Base-by-base conservation (phyloP, 2,113 vertebrate species). In the Notiomystis cincta region DNA sequence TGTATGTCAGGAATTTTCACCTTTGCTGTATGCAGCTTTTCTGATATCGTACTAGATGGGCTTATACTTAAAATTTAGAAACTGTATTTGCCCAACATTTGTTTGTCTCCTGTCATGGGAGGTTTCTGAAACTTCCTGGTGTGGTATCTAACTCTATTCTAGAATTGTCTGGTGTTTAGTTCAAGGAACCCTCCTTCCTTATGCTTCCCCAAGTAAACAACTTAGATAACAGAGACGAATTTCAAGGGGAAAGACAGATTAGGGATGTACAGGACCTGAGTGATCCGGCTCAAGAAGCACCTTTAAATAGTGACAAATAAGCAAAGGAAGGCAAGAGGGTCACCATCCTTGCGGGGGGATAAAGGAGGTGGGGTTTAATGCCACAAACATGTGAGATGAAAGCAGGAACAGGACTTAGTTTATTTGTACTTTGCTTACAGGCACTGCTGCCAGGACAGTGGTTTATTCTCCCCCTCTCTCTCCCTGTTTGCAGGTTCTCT, bases 401-500 rank as follows among this genome's bases (percentile, higher is more conserved):
- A 70, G 57, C 78, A 90, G 71, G 37, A 89, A 19, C 13, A 11
- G 54, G 61, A n/a, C 42, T 60, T 13, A 17, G 2, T 77, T 66
- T 28, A 28, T 87, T n/a, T 82, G 73, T 66, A 14, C 51, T 31
- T 58, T 88, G 60, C 58, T 71, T 76, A 9, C 23, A 51, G 79
- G 40, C 78, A 7, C 6, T 67, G 13, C 47, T 87, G 40, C 33
- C 56, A 69, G 79, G 44, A 13, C 56, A 38, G 51, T 19, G 28
- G 91, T 67, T 93, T 11, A 88, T 33, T 60, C 33, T 83, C 14
- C 80, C 21, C 79, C n/a, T 56, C 75, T 94, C 53, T 87, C 40
- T 88, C 76, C 76, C 33, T 20, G 31, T 82, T 38, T 96, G 71
- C 97, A 99, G 99, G 98, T 99, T 99, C 97, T 99, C 99, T 22